These are phyloP conservation scores for Nilaparvata lugens DNA, from an alignment of 1,140 invertebrate species.

Conservation along the genomic window DNA sequence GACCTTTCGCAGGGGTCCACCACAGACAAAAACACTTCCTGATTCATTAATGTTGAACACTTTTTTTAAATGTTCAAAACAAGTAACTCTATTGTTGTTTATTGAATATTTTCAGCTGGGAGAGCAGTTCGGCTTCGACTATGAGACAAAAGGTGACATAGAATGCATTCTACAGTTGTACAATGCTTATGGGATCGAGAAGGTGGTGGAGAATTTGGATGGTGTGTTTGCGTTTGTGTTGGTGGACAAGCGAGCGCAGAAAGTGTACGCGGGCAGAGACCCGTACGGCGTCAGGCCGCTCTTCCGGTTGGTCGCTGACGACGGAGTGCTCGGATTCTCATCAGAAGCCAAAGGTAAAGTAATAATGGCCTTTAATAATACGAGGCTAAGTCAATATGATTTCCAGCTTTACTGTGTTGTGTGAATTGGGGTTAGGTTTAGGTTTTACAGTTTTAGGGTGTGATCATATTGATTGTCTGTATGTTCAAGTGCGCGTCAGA, in stretches of 20 bases:
- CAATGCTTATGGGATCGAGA: constrained; percentile 42
- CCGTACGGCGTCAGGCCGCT: constrained; percentile 80
- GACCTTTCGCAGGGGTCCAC: too few relatives aligned
- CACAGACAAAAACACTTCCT: too few relatives aligned
- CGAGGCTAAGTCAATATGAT: too few relatives aligned
- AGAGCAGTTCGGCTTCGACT: constrained; percentile 42
- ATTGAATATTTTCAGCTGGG: constrained; percentile 34
- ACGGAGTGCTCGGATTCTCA: constrained; percentile 48
- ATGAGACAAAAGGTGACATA: constrained; percentile 66
- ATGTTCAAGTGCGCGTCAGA: too few relatives aligned
- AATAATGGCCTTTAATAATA: too few relatives aligned
- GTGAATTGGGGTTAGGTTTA: too few relatives aligned
- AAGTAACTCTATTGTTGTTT: background rate
- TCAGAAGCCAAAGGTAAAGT: constrained; percentile 67
- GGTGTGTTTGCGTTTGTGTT: constrained; percentile 85
- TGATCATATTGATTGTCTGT: too few relatives aligned
- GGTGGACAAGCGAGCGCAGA: constrained; percentile 59
- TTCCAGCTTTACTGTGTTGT: too few relatives aligned
- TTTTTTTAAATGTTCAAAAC: too few relatives aligned
- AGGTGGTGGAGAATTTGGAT: constrained; percentile 52
- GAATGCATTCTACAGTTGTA: constrained; percentile 67
- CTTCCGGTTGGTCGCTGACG: constrained; percentile 43
- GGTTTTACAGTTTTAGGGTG: too few relatives aligned
- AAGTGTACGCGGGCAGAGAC: constrained; percentile 68
- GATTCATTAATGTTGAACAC: too few relatives aligned